phyloP scores from a whole-genome alignment of 2,888 invertebrate species.

The Sphecodes monilicornis region DNA sequence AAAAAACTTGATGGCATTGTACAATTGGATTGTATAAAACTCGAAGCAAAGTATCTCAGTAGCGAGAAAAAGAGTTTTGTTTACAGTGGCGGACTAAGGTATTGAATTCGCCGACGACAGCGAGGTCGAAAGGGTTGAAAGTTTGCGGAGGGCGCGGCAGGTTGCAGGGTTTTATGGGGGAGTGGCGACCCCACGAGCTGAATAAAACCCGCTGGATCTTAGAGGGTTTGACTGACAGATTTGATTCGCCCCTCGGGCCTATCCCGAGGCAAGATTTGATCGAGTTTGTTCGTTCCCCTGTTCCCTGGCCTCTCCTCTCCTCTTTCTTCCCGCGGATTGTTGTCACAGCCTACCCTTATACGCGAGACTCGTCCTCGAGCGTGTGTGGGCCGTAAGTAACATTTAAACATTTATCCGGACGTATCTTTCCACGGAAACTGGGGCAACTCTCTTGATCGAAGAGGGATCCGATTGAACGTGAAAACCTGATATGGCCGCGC shows the following conservation, averaged over 20 bases:
- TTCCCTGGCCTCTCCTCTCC: neutral
- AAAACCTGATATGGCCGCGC: slow-evolving; percentile 22
- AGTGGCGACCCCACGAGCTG: slow-evolving; percentile 6
- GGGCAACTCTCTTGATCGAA: slow-evolving; percentile 23
- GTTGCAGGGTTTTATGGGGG: neutral
- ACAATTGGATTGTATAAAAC: neutral
- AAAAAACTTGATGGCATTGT: no score
- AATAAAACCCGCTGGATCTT: slow-evolving; percentile 3
- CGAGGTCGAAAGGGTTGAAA: slow-evolving; percentile 8
- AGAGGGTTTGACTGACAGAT: slow-evolving; percentile 13
- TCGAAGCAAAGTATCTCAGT: neutral
- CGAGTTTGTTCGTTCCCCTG: slow-evolving; percentile 5
- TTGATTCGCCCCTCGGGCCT: slow-evolving; percentile 7
- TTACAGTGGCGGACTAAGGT: neutral
- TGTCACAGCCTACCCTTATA: neutral
- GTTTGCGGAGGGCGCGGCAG: neutral
- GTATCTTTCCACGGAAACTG: neutral
- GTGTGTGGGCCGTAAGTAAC: slow-evolving; percentile 1
- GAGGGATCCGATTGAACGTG: slow-evolving; percentile 29
- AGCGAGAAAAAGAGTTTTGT: neutral
- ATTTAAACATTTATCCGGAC: neutral
- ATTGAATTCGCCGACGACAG: neutral
- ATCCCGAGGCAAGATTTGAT: slow-evolving; percentile 11
- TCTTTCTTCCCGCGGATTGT: neutral
- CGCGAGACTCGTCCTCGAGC: neutral